Base-by-base conservation (phyloP, 2,797 vertebrate genomes). In the Oreochromis grahami region DNA sequence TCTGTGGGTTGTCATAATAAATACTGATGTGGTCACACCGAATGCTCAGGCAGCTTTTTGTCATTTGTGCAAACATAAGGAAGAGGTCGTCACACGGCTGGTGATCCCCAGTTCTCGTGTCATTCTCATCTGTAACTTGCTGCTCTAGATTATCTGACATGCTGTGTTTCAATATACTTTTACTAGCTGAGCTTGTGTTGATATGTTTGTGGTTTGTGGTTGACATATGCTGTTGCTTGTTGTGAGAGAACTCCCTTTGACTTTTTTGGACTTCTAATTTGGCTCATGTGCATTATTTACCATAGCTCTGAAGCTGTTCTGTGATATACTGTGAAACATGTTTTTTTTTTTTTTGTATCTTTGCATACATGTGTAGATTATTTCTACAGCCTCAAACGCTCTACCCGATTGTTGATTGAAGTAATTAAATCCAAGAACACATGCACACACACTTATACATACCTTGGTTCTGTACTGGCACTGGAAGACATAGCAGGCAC, bases 401-500 rank as follows among this genome's bases (percentile, higher is more conserved):
- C 7, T 4, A 38, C 21, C 29, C 5, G 17, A 50, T 36, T 80
- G 13, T 36, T 70, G 52, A 41, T 24, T 48, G 15, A 74, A 50
- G 26, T 74, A 8, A 48, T 32, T 72, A 5, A 50, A 72, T 74
- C 24, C 68, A 50, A 48, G 15, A 48, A 74, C 10, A 74, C 43
- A 19, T 50, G 26, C 26, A 17, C 65, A 70, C 9, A 72, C 41
- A 72, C 10, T 48, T 72, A 48, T 19, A 24, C 90, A 32, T 89
- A 96, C 95, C 94, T 92, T 93, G 84, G 86, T 88, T 70, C 87
- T 89, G 87, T 96, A 97, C 2, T 97, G 96, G 13, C 97, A 97
- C 92, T 96, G 97, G 96, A 99, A 99, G 63, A 99, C 98, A 3
- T 98, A 98, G 94, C 98, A 99, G 93, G 96, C 94, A 58, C 97